phyloP scores from a whole-genome alignment of 2,113 vertebrate genomes.

The Austrofundulus limnaeus region DNA sequence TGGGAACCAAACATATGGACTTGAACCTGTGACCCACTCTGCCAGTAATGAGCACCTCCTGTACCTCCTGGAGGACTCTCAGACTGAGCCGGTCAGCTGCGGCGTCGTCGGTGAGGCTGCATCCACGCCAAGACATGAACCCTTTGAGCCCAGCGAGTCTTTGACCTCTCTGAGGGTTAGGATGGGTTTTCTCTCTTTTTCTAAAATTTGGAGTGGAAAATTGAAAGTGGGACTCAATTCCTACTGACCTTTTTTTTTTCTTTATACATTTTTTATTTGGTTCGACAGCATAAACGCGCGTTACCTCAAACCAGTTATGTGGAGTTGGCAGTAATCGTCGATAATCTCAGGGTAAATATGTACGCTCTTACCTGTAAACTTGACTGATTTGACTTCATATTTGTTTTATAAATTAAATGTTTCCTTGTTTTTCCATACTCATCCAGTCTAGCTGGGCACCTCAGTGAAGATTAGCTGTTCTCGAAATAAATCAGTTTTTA shows the following conservation, averaged over 20 bases:
- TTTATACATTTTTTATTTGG: neutral
- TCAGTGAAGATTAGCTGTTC: no score
- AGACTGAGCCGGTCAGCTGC: conserved; percentile 50
- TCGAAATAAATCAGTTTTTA: no score
- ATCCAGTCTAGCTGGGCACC: no score
- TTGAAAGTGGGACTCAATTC: neutral
- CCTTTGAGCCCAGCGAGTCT: conserved; percentile 41
- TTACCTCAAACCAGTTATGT: conserved; percentile 83
- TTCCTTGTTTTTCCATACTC: neutral
- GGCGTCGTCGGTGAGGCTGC: conserved; percentile 57
- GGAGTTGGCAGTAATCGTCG: conserved; percentile 85
- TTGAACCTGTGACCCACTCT: conserved; percentile 68
- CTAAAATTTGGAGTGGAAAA: neutral
- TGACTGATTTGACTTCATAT: neutral
- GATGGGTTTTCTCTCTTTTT: neutral
- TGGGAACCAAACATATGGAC: conserved; percentile 65
- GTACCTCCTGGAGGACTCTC: conserved; percentile 61
- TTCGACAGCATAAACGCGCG: conserved; percentile 79
- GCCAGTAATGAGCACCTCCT: conserved; percentile 68
- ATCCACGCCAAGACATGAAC: conserved; percentile 2
- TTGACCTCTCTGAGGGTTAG: conserved; percentile 71
- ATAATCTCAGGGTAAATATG: conserved; percentile 82
- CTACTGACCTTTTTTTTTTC: neutral
- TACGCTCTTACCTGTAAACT: neutral
- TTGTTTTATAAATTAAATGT: neutral